Conservation (phyloP, 2,797 vertebrate genomes). For the Podarcis siculus region DNA sequence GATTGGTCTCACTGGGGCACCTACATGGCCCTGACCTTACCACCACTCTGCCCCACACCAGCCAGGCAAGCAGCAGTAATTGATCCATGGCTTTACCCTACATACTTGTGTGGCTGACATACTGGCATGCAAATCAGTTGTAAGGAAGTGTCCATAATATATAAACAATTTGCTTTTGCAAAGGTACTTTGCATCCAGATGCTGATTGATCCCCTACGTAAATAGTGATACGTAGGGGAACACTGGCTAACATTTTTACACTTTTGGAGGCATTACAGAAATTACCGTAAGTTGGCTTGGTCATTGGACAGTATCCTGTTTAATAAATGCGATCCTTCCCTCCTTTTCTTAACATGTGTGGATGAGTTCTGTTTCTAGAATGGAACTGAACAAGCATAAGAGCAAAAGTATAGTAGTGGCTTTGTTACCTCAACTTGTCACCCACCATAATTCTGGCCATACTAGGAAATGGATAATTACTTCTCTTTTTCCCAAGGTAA, state of each 20-base stretch:
- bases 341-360: background rate
- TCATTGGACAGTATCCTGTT: background rate
- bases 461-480: background rate
- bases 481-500: background rate
- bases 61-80: too few species aligned
- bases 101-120: background rate
- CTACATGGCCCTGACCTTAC: too few species aligned
- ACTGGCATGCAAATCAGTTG: too few species aligned
- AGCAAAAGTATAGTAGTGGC: background rate
- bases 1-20: too few species aligned
- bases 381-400: background rate
- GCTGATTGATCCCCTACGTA: background rate
- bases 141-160: too few species aligned
- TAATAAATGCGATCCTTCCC: too few species aligned
- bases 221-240: background rate
- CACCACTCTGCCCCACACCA: too few species aligned
- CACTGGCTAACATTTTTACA: background rate
- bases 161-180: background rate
- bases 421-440: background rate
- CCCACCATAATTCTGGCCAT: background rate
- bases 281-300: background rate
- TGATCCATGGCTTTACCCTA: too few species aligned
- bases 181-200: background rate
- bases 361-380: background rate
- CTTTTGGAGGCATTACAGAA: background rate